Evolutionary conservation across 2,797 vertebrate species (phyloP), one percentile per base, ranked within the genome.

Genomic region (Enteromius trimaculatus): DNA sequence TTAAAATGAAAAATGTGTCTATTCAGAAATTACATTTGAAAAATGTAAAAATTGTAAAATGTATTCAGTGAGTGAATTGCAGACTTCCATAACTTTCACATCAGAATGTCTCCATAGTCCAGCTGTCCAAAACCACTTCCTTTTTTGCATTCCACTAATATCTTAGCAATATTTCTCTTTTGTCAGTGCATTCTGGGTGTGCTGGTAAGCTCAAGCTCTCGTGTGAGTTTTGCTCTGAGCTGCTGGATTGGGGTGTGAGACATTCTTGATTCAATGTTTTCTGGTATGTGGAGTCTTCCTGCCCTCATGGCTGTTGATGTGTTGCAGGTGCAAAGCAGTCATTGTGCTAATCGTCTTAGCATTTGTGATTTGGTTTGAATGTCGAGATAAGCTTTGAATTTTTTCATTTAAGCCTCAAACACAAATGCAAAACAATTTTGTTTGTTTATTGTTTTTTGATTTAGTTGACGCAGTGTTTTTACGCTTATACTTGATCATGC

Each of bases 201-300:
- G 17, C 39, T 16, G 42, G 39, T 69, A 47, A 68, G 23, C 51
- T 53, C 16, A 4, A 58, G 68, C 39, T 58, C 23, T 53, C 23
- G 10, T 19, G 14, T 49, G 69, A 72, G 39, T 49, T 72, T 42
- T 49, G 21, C 51, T 68, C 0, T 66, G 69, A 82, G 84, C 85
- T 65, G 80, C 84, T 88, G 85, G 80, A 86, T 80, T 85, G 82
- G 66, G 49, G 66, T 78, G 85, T 90, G 60, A 87, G 89, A 85
- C 86, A 85, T 86, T 84, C 84, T 82, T 87, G 81, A 85, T 91
- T 69, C 26, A 23, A 76, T 85, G 86, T 86, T 26, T 64, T 68
- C 82, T 84, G 80, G 86, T 72, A 69, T 68, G 62, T 47, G 49
- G 26, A 55, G 53, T 81, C 42, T 72, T 80, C 74, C 58, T 74